Evolutionary conservation across 1,140 invertebrate genomes (phyloP), one percentile per base, ranked within the genome.

Genomic region (Archegozetes longisetosus): DNA sequence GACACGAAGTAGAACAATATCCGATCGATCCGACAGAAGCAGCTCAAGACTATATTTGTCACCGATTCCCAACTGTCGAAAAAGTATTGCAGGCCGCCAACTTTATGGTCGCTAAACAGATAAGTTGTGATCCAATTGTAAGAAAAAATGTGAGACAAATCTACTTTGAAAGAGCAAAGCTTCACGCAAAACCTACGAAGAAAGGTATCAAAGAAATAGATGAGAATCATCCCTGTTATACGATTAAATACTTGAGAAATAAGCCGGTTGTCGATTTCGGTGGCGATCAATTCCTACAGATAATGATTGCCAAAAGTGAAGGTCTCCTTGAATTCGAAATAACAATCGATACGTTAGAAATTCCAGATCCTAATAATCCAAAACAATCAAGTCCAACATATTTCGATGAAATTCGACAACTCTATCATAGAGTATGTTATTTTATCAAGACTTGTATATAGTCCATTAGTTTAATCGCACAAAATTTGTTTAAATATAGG

Each of bases 1-100:
- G 88, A n/a, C 88, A 97, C 72, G 93, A 98, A 69, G 87, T 98
- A 1, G 89, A 95, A 52, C 92, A 97, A 72, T 86, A 87, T 64
- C 77, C 82, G 0, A 76, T 81, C 1, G 83, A 88, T 63, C 89
- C 91, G 0, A 66, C 77, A 12, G 84, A 88, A 61, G 90, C 91
- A 0, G 82, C 81, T 61, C 90, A 78, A 72, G 70, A 78, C 61
- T 79, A 70, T 69, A 28, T 63, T 55, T 70, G 63, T 59, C 71
- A 71, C 12, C 75, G 79, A 65, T 80, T 84, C 53, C 65, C 74
- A 61, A 75, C 75, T 20, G 68, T 80, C 0, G 81, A 85, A n/a
- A 88, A 90, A 68, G 84, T 87, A 20, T 62, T 93, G 23, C 83
- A 86, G 69, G 93, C 88, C 2, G 87, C 84, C 0, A 86, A 88